Evolutionary conservation across 2,888 invertebrate genomes (phyloP), one percentile per base, ranked within the genome.

Genomic region (Dicycla oo): DNA sequence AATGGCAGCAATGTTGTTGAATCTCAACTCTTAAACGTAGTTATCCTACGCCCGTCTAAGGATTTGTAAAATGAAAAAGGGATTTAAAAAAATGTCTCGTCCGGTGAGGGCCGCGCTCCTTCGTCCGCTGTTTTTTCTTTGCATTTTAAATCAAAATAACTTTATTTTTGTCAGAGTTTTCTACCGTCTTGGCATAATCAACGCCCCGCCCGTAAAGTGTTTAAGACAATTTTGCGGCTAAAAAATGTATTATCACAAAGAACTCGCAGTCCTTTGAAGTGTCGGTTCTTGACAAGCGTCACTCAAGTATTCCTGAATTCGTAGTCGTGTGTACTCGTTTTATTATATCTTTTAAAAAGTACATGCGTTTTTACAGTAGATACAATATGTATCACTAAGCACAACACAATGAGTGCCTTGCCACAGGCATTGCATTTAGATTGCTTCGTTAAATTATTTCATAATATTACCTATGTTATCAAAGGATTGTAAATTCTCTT

Each of bases 71-170:
- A 93, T 92, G 89, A 92, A 93, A 91, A 88, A 88, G 88, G 88
- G 89, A 91, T 90, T 88, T 88, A 69, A 88, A 90, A 91, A 92
- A 92, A 90, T 88, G 84, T 90, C 88, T 87, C 89, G 84, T 84
- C 82, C 87, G 81, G 82, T 82, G 86, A 86, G 83, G 87, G 82
- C 80, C 80, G 81, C 86, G 81, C 75, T 79, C 86, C 85, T 86
- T 75, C 88, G 83, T 87, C 83, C 87, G 84, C 82, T 88, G 88
- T 90, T 92, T 93, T 94, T 93, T 91, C 91, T 93, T 92, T 94
- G 92, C 92, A 94, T 94, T 95, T 94, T 94, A 94, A 94, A 93
- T 94, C 91, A 91, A 94, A 94, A 95, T 94, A 94, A 93, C 92
- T 94, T 94, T 91, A 92, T 94, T 94, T 94, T 93, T 89, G 89